phyloP scores from a whole-genome alignment of 2,888 invertebrate species.

The Hermaeophaga mercurialis region DNA sequence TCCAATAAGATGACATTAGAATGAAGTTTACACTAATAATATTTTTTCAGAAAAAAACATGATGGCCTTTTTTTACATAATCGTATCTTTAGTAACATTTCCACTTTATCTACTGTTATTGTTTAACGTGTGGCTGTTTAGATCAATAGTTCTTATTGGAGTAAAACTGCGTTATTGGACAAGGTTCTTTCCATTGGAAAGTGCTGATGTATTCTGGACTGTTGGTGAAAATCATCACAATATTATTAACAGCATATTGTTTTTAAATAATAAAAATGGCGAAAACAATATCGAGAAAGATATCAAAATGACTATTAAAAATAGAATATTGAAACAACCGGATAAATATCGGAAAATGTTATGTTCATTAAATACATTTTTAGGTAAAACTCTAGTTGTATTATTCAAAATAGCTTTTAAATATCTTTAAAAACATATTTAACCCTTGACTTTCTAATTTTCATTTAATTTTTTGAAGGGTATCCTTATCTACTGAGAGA shows the following conservation, averaged over 20 bases:
- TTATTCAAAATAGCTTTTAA: too few relatives aligned
- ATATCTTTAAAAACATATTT: too few relatives aligned
- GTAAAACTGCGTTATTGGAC: neutral
- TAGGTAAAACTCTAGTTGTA: conserved; percentile 4
- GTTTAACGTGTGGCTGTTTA: neutral
- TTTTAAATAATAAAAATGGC: conserved; percentile 1
- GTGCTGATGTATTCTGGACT: conserved; percentile 7
- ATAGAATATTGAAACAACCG: neutral
- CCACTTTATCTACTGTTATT: neutral
- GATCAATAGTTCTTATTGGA: neutral
- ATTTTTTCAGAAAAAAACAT: too few relatives aligned
- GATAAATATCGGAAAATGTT: conserved; percentile 7
- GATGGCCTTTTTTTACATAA: neutral
- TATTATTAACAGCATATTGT: conserved; percentile 12
- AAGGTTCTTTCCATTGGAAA: neutral
- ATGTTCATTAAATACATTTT: conserved; percentile 11
- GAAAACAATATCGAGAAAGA: conserved; percentile 4
- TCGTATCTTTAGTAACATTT: neutral
- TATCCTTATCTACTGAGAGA: conserved; percentile 13
- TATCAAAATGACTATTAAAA: neutral
- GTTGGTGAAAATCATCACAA: conserved; percentile 17
- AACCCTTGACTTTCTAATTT: too few relatives aligned
- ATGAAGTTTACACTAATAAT: too few relatives aligned
- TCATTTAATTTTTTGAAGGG: conserved; percentile 13
- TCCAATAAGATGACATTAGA: too few relatives aligned